Evolutionary conservation across 2,797 vertebrate species (phyloP), one percentile per base, ranked within the genome.

Genomic region (Diglossa cyanea): DNA sequence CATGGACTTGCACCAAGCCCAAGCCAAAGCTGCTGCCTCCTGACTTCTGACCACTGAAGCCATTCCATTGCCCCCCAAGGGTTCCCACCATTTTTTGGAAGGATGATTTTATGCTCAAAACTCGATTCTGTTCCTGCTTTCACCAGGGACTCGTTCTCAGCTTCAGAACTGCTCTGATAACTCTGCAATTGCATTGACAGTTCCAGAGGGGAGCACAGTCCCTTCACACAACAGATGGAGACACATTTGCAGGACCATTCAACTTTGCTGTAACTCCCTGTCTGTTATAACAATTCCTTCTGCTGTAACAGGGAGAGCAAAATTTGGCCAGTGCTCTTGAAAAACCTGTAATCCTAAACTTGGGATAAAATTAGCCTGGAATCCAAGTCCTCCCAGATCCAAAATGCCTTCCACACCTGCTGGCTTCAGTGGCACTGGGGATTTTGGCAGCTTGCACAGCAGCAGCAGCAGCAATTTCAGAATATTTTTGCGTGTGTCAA

Each of bases 171-270:
- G 88, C 92, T 93, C 90, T 71, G 77, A 28, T 94, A 89, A 91
- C 68, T 87, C 75, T 44, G 53, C 61, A 93, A n/a, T 94, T 30
- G 65, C 37, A 4, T 33, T 72, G 88, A 72, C 89, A 30, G 86
- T 18, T 89, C 90, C 91, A 57, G 71, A 87, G 92, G 78, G 88
- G 78, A 87, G 83, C 17, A 0, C 30, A 20, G 78, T 77, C 96
- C 81, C 94, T 91, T 57, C 40, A 8, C 96, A 62, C 78, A 92
- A 83, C 93, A 96, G 94, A 95, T 91, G 91, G 93, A 95, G 88
- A 68, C 17, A 2, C 40, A 54, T 79, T 91, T 93, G 30, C 94
- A 86, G 72, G 57, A 77, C 45, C 42, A 47, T 77, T 81, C 93
- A 10, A 54, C 61, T 74, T 57, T 3, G 44, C 92, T 12, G 10